phyloP scores from a whole-genome alignment of 2,797 vertebrate genomes.

The Tragelaphus oryx region DNA sequence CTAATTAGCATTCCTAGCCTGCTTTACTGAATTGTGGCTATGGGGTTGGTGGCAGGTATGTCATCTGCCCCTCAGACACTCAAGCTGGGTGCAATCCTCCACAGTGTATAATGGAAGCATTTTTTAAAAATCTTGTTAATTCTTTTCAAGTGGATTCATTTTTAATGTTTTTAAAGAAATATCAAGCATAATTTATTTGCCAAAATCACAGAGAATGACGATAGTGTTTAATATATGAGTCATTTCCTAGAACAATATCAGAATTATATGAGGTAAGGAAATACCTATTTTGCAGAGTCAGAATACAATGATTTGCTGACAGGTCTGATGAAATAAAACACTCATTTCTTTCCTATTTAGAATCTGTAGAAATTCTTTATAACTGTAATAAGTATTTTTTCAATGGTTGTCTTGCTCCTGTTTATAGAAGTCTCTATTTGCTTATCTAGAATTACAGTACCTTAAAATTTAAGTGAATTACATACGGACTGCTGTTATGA shows the following conservation, averaged over 20 bases:
- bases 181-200: slow-evolving; percentile 2
- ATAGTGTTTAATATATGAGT: neutral
- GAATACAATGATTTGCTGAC: neutral
- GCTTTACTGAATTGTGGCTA: neutral
- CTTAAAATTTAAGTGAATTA: slow-evolving; percentile 29
- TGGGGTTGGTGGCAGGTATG: neutral
- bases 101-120: neutral
- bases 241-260: slow-evolving; percentile 12
- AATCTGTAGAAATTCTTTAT: neutral
- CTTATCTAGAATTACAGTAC: neutral
- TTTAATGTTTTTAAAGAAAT: slow-evolving; percentile 16
- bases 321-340: slow-evolving; percentile 1
- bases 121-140: neutral
- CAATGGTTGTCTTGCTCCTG: neutral
- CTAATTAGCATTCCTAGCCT: neutral
- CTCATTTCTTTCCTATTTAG: neutral
- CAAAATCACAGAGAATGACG: neutral
- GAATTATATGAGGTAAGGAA: neutral
- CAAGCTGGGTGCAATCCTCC: neutral
- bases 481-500: neutral
- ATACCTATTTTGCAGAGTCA: neutral
- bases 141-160: slow-evolving; percentile 29
- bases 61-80: neutral
- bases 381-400: slow-evolving; percentile 11
- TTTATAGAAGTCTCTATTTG: neutral